Base-by-base conservation (phyloP, 2,888 invertebrate genomes). In the Dryomyza anilis region DNA sequence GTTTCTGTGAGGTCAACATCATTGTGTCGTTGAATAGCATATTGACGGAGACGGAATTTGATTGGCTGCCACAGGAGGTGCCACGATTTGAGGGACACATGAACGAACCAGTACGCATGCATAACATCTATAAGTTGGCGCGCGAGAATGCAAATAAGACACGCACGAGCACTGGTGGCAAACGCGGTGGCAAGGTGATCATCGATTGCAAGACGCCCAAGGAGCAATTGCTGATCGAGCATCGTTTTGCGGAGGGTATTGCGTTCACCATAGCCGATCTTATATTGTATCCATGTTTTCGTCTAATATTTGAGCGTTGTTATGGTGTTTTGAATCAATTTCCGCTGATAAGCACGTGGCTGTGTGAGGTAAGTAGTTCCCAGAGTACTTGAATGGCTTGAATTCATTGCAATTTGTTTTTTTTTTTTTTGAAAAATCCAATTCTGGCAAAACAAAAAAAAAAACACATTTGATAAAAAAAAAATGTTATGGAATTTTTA, bases 1-100 rank as follows among this genome's bases (percentile, higher is more conserved):
- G 91, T 75, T 95, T 95, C 79, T 96, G 96, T 85, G 96, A 96
- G 85, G 86, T 92, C 3, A 93, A 95, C 77, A 84, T 95, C 48
- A 86, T 92, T 12, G 80, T 84, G 60, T 86, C 89, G 1, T 72
- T 79, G 0, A 71, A 70, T n/a, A 59, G 70, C 8, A 63, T 79
- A 7, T 69, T 73, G n/a, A 23, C 36, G 36, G 45, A n/a, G 12
- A 66, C 70, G 5, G 67, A 70, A 5, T 55, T 71, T 30, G 76
- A 81, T 12, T 76, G 78, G 60, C 74, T 95, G 61, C 93, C 95
- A 0, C 79, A 83, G n/a, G 89, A 89, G 74, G 80, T 96, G 57
- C 85, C 89, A 1, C 86, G 91, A 69, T 93, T 95, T 76, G 96
- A 97, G 82, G 87, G 88, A 70, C 96, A 96, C 78, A 86, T 97